Evolutionary conservation across 1,140 invertebrate genomes (phyloP).

Genomic region (Zophobas atratus): DNA sequence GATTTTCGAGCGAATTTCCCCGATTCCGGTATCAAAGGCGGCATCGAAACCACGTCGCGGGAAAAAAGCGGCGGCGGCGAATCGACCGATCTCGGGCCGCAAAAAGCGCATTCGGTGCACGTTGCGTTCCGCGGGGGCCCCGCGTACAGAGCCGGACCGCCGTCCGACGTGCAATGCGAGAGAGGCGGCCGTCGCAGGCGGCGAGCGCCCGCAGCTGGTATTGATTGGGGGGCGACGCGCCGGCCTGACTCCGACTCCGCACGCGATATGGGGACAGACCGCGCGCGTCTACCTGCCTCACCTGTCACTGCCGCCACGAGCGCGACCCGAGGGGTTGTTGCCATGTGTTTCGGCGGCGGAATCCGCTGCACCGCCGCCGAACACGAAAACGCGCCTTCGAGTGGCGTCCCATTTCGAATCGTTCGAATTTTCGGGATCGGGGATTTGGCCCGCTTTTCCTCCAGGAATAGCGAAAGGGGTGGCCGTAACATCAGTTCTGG

Average conservation of each 20-base stretch:
- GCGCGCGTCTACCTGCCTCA: constrained; percentile 50
- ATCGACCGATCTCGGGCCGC: neutral
- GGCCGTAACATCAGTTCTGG: neutral
- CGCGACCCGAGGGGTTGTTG: neutral
- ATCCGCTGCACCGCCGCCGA: constrained; percentile 23
- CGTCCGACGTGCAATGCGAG: constrained; percentile 29
- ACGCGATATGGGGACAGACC: constrained; percentile 59
- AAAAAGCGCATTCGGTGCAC: neutral
- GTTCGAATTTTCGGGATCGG: no score
- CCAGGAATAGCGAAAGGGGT: no score
- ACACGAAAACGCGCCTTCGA: no score
- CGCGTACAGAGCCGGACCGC: constrained; percentile 8
- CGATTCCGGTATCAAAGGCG: neutral
- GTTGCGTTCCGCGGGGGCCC: neutral
- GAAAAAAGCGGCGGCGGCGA: neutral
- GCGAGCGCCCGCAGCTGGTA: constrained; percentile 61
- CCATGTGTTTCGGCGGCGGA: no score
- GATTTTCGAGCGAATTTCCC: neutral
- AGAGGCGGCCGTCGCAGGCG: constrained; percentile 7
- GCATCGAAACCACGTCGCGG: neutral
- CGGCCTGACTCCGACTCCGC: constrained; percentile 65
- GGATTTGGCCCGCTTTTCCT: no score
- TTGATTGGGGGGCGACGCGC: constrained; percentile 64
- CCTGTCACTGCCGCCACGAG: constrained; percentile 50
- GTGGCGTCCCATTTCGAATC: no score